Percentiles rank a stretch among this genome's conserved stretches.
Conservation (phyloP, 2,797 vertebrate genomes). For the Mus spretus region DNA sequence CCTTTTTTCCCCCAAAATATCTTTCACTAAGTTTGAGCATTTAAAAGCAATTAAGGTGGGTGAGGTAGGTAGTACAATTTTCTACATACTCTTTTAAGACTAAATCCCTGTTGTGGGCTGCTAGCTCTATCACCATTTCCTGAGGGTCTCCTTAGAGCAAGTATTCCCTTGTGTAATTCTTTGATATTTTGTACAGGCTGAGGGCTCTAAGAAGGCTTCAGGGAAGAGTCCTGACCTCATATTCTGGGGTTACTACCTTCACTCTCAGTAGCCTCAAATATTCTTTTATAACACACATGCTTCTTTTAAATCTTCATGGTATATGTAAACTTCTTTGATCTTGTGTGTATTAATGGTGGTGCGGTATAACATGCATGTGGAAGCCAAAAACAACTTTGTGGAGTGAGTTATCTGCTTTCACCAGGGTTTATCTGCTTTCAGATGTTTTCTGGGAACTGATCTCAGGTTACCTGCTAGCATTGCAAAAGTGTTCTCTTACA, state of each 20-base stretch:
- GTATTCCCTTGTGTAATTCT: not conserved
- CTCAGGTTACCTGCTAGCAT: not conserved
- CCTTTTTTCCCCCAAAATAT: not conserved
- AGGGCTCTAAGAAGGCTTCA: not conserved
- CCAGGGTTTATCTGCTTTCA: not conserved
- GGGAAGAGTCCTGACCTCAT: not conserved
- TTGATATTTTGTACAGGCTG: not conserved
- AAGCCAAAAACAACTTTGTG: not conserved
- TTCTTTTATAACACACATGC: not conserved
- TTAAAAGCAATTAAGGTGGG: constrained; percentile 25
- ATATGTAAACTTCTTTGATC: not conserved
- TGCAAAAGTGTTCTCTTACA: not conserved
- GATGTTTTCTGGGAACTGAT: not conserved
- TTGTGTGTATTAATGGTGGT: not conserved
- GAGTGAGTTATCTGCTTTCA: not conserved
- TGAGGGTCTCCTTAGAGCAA: not conserved
- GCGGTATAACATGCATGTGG: not conserved
- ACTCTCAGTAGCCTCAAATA: not conserved
- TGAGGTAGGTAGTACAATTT: not conserved
- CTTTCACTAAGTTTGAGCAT: constrained; percentile 44
- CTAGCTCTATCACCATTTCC: not conserved
- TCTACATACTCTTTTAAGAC: constrained; percentile 19
- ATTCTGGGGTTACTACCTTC: no score
- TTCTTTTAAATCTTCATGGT: not conserved
- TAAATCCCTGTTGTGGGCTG: not conserved